These are phyloP conservation scores for Notolepis coatsorum DNA, from an alignment of 2,797 vertebrate genomes.

Conservation along the genomic window DNA sequence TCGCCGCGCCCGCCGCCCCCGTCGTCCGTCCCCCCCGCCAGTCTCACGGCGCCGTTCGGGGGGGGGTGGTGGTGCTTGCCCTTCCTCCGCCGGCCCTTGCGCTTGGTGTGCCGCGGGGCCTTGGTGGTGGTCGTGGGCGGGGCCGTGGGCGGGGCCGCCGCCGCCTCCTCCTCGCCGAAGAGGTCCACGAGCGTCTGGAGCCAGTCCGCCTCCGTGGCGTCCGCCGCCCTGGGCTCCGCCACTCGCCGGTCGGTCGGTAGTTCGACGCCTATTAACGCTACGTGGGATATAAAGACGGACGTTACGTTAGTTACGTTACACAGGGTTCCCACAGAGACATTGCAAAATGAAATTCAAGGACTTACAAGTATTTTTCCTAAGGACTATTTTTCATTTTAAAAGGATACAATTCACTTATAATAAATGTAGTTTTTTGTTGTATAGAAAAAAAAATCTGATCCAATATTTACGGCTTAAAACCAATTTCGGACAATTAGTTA, in stretches of 20 bases:
- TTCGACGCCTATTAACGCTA: constrained; percentile 80
- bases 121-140: constrained; percentile 53
- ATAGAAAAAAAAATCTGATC: no score
- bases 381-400: no score
- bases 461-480: no score
- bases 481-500: no score
- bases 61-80: constrained; percentile 54
- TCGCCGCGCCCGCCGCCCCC: constrained; percentile 56
- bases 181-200: constrained; percentile 66
- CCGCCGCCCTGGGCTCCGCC: constrained; percentile 8
- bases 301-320: no score
- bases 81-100: constrained; percentile 70
- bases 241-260: constrained; percentile 39
- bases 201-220: constrained; percentile 72
- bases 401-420: no score
- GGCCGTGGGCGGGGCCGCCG: constrained; percentile 38
- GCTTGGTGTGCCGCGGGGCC: constrained; percentile 45
- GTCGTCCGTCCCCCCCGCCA: constrained; percentile 81
- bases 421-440: no score
- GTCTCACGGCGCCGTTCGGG: constrained; percentile 79
- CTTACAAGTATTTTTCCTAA: no score
- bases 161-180: constrained; percentile 25
- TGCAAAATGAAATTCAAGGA: no score
- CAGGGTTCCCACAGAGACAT: no score
- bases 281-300: no score